These are phyloP conservation scores for Nomada ferruginata DNA, from an alignment of 2,888 invertebrate species.

Conservation along the genomic window DNA sequence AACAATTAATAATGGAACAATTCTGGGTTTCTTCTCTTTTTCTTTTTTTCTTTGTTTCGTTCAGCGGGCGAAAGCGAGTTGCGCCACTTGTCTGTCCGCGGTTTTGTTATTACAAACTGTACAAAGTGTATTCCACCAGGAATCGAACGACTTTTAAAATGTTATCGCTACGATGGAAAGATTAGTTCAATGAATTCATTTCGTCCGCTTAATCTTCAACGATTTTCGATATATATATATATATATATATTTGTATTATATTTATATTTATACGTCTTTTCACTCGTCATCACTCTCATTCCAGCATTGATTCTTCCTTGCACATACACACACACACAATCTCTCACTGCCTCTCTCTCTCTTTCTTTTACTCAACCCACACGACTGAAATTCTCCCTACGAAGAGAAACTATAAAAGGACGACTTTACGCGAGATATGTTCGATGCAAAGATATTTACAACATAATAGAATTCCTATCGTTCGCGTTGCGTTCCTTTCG, in stretches of 20 bases:
- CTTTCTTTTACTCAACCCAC: slow-evolving; percentile 19
- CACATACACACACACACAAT: slow-evolving; percentile 9
- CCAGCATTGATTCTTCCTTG: no score
- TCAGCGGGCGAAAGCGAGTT: slow-evolving; percentile 24
- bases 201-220: slow-evolving; percentile 41
- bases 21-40: neutral
- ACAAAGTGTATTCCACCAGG: slow-evolving; percentile 59
- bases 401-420: slow-evolving; percentile 48
- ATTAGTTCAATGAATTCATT: slow-evolving; percentile 54
- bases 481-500: neutral
- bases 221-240: slow-evolving; percentile 42
- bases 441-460: slow-evolving; percentile 4
- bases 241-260: slow-evolving; percentile 36
- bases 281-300: slow-evolving; percentile 13
- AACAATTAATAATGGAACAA: slow-evolving; percentile 30
- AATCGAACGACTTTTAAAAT: slow-evolving; percentile 10
- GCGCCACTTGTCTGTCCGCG: slow-evolving; percentile 34
- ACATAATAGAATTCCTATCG: neutral
- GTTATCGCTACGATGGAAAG: slow-evolving; percentile 59
- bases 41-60: neutral
- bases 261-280: slow-evolving; percentile 23
- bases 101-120: slow-evolving; percentile 69
- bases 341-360: slow-evolving; percentile 9
- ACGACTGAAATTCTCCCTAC: slow-evolving; percentile 56
- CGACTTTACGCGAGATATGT: slow-evolving; percentile 21